Evolutionary conservation across 2,888 invertebrate species (phyloP).

Genomic region (Vesta saturnalis): DNA sequence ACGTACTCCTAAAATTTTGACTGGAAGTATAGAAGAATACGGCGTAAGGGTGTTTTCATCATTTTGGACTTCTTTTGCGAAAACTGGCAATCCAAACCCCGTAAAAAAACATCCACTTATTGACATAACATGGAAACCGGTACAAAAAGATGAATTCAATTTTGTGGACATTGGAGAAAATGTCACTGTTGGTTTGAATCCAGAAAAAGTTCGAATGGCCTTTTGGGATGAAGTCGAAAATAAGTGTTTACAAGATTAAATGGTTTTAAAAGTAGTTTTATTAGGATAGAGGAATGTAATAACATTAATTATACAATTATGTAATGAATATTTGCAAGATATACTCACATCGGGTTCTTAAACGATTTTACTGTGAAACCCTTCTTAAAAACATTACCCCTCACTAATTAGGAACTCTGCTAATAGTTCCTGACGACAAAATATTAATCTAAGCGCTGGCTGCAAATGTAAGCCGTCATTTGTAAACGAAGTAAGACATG

Average conservation of each 20-base stretch:
- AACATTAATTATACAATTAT: too few relatives aligned
- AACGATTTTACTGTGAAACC: too few relatives aligned
- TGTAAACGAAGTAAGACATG: too few relatives aligned
- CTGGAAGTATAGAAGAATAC: constrained; percentile 43
- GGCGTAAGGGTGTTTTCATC: constrained; percentile 45
- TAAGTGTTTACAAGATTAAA: constrained; percentile 17
- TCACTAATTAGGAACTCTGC: too few relatives aligned
- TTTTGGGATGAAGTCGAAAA: constrained; percentile 45
- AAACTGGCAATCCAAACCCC: constrained; percentile 39
- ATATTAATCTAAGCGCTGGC: too few relatives aligned
- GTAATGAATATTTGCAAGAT: too few relatives aligned
- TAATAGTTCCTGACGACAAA: too few relatives aligned
- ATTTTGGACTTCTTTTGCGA: constrained; percentile 52
- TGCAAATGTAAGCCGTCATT: too few relatives aligned
- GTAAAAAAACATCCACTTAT: constrained; percentile 27
- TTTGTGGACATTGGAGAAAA: constrained; percentile 46
- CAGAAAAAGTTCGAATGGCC: constrained; percentile 41
- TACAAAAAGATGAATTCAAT: constrained; percentile 28
- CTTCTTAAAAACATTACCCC: too few relatives aligned
- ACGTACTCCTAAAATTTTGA: constrained; percentile 36
- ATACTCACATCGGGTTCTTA: too few relatives aligned
- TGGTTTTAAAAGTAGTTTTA: constrained; percentile 10
- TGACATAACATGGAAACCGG: constrained; percentile 41
- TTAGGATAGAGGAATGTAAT: too few relatives aligned
- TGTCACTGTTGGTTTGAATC: constrained; percentile 40